Evolutionary conservation across 2,113 vertebrate genomes (phyloP).

Genomic region (Pampusana beccarii): DNA sequence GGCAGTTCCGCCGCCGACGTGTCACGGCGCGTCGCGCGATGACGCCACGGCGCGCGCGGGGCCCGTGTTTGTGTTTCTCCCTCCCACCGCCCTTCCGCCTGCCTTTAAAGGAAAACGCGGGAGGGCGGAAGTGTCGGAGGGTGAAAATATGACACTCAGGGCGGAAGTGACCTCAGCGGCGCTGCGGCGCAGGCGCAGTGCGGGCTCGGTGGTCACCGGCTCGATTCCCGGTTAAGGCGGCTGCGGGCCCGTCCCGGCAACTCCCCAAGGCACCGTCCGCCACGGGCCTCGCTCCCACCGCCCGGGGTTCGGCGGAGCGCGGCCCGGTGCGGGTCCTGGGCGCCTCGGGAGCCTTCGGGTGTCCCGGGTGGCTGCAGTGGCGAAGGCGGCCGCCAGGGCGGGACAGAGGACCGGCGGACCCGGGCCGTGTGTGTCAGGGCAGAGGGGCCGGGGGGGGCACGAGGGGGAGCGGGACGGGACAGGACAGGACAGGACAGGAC

Average conservation of each 20-base stretch:
- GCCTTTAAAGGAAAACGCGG: background rate
- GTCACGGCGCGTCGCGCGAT: conserved; percentile 72
- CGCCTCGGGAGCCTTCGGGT: no score
- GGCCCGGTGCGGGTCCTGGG: no score
- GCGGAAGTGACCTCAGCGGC: background rate
- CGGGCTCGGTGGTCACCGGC: fast-evolving
- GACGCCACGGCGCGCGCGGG: background rate
- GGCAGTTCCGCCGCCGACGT: conserved; percentile 77
- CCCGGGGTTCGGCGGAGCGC: no score
- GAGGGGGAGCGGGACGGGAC: background rate
- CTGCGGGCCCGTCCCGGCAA: no score
- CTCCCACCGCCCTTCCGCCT: no score
- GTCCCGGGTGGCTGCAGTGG: background rate
- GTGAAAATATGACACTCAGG: background rate
- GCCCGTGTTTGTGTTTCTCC: background rate
- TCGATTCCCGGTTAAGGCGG: background rate
- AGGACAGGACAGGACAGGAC: no score
- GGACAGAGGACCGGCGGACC: background rate
- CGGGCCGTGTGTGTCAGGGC: no score
- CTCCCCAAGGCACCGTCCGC: no score
- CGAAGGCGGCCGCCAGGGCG: conserved; percentile 32
- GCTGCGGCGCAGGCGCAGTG: background rate
- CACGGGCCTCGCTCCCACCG: no score
- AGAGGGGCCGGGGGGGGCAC: no score
- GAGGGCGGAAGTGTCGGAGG: no score